Percentiles rank a stretch among this genome's conserved stretches.
These are phyloP conservation scores for Crypturellus undulatus DNA, from an alignment of 2,113 vertebrate species.

Conservation along the genomic window DNA sequence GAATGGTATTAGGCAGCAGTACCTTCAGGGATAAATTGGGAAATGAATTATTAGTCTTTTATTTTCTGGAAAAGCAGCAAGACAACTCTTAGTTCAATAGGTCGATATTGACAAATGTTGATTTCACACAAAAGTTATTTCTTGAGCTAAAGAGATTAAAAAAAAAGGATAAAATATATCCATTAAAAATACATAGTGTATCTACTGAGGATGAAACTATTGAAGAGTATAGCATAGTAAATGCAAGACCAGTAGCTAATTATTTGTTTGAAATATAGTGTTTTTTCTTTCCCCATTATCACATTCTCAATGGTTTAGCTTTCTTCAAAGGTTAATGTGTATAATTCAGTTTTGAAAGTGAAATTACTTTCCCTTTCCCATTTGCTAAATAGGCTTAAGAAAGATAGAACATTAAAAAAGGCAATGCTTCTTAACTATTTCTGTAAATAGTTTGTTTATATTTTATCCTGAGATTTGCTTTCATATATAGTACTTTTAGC, in stretches of 20 bases:
- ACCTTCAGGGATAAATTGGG: not conserved
- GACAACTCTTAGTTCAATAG: not conserved
- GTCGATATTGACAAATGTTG: conserved; percentile 40
- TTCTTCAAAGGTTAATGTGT: conserved; percentile 15
- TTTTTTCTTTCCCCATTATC: not conserved
- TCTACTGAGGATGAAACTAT: not conserved
- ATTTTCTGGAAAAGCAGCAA: not conserved
- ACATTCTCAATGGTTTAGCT: not conserved
- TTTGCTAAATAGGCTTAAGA: not conserved
- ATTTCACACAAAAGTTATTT: not conserved
- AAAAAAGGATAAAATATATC: not conserved
- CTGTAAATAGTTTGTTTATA: not conserved
- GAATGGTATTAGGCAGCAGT: not conserved
- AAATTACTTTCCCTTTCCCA: not conserved
- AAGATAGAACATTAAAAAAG: not conserved
- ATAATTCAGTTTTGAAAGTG: conserved; percentile 20
- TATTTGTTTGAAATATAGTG: not conserved
- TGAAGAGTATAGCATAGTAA: not conserved
- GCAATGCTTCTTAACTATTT: not conserved
- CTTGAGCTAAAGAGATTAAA: not conserved
- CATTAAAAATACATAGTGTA: not conserved
- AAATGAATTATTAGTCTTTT: conserved; percentile 26
- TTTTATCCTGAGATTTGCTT: not conserved
- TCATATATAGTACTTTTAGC: not conserved
- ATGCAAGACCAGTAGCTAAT: not conserved